These are phyloP conservation scores for Stenodera caucasica DNA, from an alignment of 2,888 invertebrate genomes.

Conservation along the genomic window DNA sequence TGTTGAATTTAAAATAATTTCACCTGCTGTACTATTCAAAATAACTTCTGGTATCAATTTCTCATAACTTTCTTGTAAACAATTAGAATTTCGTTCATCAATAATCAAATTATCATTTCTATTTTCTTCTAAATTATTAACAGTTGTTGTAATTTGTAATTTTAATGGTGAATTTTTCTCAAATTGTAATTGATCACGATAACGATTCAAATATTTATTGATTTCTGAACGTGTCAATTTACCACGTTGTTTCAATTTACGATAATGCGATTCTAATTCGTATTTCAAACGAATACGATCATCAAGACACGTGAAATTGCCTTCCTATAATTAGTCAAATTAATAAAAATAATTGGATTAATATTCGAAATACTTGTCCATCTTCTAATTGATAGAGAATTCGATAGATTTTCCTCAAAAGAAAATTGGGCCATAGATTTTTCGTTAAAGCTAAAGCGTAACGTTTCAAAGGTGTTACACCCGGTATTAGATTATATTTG, in stretches of 20 bases:
- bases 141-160: constrained; percentile 4
- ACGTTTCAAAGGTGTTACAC: constrained; percentile 62
- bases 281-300: constrained; percentile 43
- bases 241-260: constrained; percentile 40
- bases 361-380: constrained; percentile 22
- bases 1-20: background rate
- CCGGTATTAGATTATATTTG: constrained; percentile 64
- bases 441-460: constrained; percentile 70
- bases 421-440: constrained; percentile 63
- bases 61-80: constrained; percentile 24
- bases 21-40: constrained; percentile 16
- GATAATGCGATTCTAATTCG: constrained; percentile 45
- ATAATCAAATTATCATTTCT: background rate
- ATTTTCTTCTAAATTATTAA: background rate
- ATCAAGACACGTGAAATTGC: constrained; percentile 30
- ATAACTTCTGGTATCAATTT: constrained; percentile 34
- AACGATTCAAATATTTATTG: constrained; percentile 36
- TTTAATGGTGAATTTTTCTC: constrained; percentile 10
- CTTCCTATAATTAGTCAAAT: constrained; percentile 31
- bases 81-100: background rate
- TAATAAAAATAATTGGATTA: too few species aligned
- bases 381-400: constrained; percentile 33
- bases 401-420: constrained; percentile 60
- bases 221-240: constrained; percentile 37
- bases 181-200: constrained; percentile 23